phyloP scores from a whole-genome alignment of 2,888 invertebrate species.

The Eretmocerus hayati region DNA sequence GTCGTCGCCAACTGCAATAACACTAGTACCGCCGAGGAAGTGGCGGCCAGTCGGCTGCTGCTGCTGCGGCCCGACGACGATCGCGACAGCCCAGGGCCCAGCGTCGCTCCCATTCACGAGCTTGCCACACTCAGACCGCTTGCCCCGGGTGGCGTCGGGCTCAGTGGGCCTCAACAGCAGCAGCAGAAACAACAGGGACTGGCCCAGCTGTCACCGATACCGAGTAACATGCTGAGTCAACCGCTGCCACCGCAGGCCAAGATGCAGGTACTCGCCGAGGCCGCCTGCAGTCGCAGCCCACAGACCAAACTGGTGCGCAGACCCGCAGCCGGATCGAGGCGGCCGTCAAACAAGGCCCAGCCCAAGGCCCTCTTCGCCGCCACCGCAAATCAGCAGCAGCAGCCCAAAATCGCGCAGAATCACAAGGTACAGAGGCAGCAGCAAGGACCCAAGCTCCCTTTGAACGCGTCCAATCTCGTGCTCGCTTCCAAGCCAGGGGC shows the following conservation, averaged over 20 bases:
- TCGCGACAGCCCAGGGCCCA: too few species aligned
- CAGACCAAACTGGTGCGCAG: too few species aligned
- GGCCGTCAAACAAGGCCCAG: too few species aligned
- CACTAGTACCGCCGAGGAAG: too few species aligned
- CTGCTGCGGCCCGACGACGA: conserved; percentile 2
- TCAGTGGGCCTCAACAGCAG: not conserved
- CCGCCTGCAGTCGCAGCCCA: too few species aligned
- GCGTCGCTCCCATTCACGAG: too few species aligned
- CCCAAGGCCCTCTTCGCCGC: too few species aligned
- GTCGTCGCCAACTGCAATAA: too few species aligned
- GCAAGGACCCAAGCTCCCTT: conserved; percentile 4
- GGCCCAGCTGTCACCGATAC: conserved; percentile 16
- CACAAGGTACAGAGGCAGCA: conserved; percentile 18
- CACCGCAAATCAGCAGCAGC: too few species aligned
- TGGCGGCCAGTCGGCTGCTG: too few species aligned
- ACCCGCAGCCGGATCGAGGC: too few species aligned
- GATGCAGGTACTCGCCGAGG: conserved; percentile 19
- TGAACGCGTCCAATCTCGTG: conserved; percentile 25
- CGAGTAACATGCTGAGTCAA: conserved; percentile 28
- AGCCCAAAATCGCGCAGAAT: too few species aligned
- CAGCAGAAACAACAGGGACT: conserved; percentile 5
- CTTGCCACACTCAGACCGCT: conserved; percentile 15
- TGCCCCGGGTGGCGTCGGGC: not conserved
- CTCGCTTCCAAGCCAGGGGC: conserved; percentile 20
- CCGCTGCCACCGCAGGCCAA: conserved; percentile 13